Base-by-base conservation (phyloP, 2,888 invertebrate genomes). In the Mayetiola destructor region DNA sequence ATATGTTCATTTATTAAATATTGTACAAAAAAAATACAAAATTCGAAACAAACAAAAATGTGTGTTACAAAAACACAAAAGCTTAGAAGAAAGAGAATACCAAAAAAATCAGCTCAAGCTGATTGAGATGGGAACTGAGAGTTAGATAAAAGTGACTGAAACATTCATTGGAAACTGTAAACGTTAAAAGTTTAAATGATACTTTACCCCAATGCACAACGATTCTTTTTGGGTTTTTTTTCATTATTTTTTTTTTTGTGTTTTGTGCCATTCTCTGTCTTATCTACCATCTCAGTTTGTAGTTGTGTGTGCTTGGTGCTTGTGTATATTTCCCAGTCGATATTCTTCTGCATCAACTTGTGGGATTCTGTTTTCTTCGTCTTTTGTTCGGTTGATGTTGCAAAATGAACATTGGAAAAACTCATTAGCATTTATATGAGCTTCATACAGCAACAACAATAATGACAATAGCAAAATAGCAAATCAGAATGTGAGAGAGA, bases 351-450 rank as follows among this genome's bases (percentile, higher is more conserved):
- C 10, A 32, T 32, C 8, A 32, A 10, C 10, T 32, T 9, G 32
- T 32, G 32, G 6, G 32, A 9, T 6, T 32, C 20, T 39, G 39
- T 16, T 20, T 39, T 39, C 20, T 16, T 12, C 2, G 5, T 40
- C 10, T 21, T 20, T 40, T 21, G 20, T 20, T 40, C 10, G 20
- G 39, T 39, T 36, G 16, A 39, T 39, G 40, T 21, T 40, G 21
- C 21, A 21, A 40, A 40, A 39, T 12, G 21, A n/a, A n/a, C n/a
- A n/a, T n/a, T n/a, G n/a, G n/a, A 40, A 40, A 40, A 40, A 21
- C 40, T 40, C 40, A 40, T 40, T 40, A 40, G 40, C 40, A 40
- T 40, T 40, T 40, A 40, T 40, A 40, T 40, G 20, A 40, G 40
- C 21, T 40, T 40, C 40, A 40, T 40, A 40, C 23, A 40, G 40